Evolutionary conservation across 1,140 invertebrate genomes (phyloP), one percentile per base, ranked within the genome.

Genomic region (Phymorhynchus buccinoides): DNA sequence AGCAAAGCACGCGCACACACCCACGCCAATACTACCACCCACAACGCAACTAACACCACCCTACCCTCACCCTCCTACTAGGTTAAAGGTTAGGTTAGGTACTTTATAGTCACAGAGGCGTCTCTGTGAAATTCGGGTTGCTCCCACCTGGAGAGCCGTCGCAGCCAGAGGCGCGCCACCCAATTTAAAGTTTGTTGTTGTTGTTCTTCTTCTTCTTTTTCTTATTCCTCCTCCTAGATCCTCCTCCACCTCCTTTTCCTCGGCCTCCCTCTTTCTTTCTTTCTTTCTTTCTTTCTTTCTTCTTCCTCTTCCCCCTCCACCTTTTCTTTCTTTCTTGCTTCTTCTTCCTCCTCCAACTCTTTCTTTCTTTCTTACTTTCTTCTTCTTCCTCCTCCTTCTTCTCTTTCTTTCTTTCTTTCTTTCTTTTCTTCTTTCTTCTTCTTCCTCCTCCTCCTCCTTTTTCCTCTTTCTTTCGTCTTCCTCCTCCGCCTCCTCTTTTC

Each of bases 291-390:
- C 75, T 77, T 3, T 35, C 16, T 35, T 77, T 4, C n/a, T 32
- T 39, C 16, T 39, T 32, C 18, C 16, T 41, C 41, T 42, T 83
- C 35, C 83, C 77, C 85, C 83, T 85, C 37, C 66, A 56, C 81
- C 81, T 83, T 48, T 73, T 85, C 48, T 86, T 84, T 81, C 85
- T 85, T 22, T 80, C 85, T 6, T 86, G 83, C 66, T 83, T 83
- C 42, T 83, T 84, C 37, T 77, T 82, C 87, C 84, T 85, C 48
- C 39, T 80, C 39, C 27, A 12, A 27, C 41, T 18, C 27, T 73
- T 35, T 56, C 71, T 27, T 14, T 39, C n/a, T 42, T 12, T n/a
- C 48, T 37, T 6, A 18, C 62, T 84, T 27, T 44, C n/a, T 73
- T 37, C 35, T 4, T 42, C 73, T 78, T 73, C 30, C 44, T 44